Percentiles rank a stretch among this genome's conserved stretches.
phyloP scores from a whole-genome alignment of 2,888 invertebrate species.

The Kryphioiulus occultus region DNA sequence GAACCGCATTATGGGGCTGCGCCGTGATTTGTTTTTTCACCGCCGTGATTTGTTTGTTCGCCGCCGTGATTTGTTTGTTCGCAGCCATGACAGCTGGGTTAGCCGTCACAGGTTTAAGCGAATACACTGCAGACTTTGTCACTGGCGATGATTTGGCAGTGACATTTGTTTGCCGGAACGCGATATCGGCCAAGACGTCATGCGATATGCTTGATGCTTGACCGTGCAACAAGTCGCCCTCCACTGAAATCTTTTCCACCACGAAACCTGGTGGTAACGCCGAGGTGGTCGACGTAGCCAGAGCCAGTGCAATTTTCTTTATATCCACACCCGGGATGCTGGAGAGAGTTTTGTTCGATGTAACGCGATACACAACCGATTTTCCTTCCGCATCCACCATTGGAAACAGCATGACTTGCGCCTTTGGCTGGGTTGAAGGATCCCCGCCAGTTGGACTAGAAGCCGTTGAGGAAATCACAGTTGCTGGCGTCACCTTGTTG shows the following conservation, averaged over 20 bases:
- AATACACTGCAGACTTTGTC: neutral
- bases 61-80: neutral
- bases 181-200: neutral
- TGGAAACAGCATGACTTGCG: slow-evolving; percentile 43
- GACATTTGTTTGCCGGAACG: neutral
- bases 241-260: neutral
- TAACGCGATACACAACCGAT: slow-evolving; percentile 37
- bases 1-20: neutral
- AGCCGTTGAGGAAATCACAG: neutral
- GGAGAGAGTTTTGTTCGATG: neutral
- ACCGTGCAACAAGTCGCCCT: neutral
- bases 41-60: too few relatives aligned
- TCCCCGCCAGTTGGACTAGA: neutral
- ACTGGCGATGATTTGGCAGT: neutral
- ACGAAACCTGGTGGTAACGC: neutral
- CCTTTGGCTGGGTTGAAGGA: neutral
- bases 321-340: slow-evolving; percentile 4
- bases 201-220: neutral
- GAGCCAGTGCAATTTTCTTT: neutral
- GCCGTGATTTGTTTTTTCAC: too few relatives aligned
- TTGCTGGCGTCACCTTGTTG: neutral
- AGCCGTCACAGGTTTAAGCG: neutral
- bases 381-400: slow-evolving; percentile 2
- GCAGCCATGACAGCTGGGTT: neutral
- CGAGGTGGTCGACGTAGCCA: neutral